phyloP scores from a whole-genome alignment of 2,888 invertebrate species.

The Calameuta pallipes region DNA sequence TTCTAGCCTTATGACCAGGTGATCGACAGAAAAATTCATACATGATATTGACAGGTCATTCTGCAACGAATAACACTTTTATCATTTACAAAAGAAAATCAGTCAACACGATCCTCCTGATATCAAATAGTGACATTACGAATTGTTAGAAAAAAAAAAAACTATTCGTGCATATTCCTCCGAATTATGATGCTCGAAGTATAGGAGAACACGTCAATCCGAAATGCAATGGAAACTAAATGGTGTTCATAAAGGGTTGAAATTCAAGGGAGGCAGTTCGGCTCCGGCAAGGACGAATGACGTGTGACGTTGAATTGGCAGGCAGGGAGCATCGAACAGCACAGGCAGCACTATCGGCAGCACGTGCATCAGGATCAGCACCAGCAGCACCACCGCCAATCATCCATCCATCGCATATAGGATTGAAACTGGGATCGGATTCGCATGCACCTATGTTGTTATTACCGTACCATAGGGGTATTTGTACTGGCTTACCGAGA shows the following conservation, averaged over 20 bases:
- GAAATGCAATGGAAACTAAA: not conserved
- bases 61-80: not conserved
- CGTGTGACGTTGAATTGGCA: not conserved
- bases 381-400: constrained; percentile 46
- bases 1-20: not conserved
- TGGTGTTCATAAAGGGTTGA: not conserved
- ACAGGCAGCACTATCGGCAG: not conserved
- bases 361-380: constrained; percentile 3
- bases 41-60: not conserved
- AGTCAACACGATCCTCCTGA: not conserved
- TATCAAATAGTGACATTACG: not conserved
- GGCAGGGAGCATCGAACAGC: not conserved
- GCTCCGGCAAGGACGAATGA: not conserved
- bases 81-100: not conserved
- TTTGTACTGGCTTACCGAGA: constrained; percentile 65
- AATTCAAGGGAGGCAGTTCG: not conserved
- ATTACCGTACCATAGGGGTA: constrained; percentile 63
- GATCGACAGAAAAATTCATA: not conserved
- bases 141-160: not conserved
- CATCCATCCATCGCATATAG: constrained; percentile 56
- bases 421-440: constrained; percentile 56
- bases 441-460: constrained; percentile 62
- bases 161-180: not conserved
- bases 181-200: not conserved
- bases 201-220: not conserved